Evolutionary conservation across 2,888 invertebrate genomes (phyloP).

Genomic region (Argyra leucocephala): DNA sequence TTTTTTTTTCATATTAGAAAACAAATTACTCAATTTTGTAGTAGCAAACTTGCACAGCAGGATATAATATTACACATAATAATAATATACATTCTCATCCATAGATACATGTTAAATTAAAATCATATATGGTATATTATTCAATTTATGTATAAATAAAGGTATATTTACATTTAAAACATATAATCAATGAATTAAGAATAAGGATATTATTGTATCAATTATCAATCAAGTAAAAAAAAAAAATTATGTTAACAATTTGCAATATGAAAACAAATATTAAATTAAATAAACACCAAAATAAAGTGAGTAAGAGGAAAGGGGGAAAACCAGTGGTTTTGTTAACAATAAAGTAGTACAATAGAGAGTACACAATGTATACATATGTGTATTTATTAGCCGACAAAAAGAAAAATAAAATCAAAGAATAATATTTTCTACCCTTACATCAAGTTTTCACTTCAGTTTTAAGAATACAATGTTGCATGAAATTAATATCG

Average conservation of each 20-base stretch:
- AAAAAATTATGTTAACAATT: background rate
- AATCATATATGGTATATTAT: no score
- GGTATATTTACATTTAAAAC: no score
- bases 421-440: no score
- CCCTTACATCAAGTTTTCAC: no score
- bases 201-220: background rate
- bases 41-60: background rate
- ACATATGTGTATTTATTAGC: background rate
- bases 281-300: constrained; percentile 1
- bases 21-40: background rate
- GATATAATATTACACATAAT: background rate
- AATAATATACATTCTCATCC: background rate
- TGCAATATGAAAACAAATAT: background rate
- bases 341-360: background rate
- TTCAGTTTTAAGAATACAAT: no score
- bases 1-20: no score
- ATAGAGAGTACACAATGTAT: background rate
- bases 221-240: background rate
- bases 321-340: background rate
- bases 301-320: background rate
- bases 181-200: no score
- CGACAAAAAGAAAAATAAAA: background rate
- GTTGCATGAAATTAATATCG: no score
- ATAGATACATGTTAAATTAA: no score
- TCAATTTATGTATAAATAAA: background rate